Percentiles rank a stretch among this genome's conserved stretches.
Conservation (phyloP, 2,113 vertebrate species). For the Parus major region DNA sequence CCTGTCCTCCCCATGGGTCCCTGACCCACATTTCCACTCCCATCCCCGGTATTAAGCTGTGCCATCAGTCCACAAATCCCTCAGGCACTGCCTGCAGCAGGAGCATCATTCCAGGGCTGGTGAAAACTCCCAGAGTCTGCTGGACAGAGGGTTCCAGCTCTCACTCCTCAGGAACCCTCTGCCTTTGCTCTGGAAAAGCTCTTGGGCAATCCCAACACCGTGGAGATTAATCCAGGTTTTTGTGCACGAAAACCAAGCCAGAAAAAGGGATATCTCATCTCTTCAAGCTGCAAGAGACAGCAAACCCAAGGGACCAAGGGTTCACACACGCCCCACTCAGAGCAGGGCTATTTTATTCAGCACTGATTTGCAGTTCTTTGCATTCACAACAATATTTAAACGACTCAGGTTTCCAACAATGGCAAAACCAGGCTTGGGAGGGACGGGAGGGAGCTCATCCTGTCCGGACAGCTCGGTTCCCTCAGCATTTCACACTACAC, state of each 20-base stretch:
- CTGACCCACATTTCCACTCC: background rate
- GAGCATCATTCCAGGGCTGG: background rate
- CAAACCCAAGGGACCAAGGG: background rate
- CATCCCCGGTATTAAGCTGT: rapidly evolving
- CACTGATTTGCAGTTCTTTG: background rate
- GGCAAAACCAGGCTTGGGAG: background rate
- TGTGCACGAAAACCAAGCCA: background rate
- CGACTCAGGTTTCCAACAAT: rapidly evolving
- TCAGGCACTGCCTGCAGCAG: background rate
- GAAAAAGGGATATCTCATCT: background rate
- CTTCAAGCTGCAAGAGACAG: background rate
- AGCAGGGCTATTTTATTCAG: background rate
- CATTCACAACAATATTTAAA: background rate
- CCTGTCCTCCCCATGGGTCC: background rate
- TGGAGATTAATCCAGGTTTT: background rate
- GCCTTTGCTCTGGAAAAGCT: background rate
- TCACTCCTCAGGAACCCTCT: background rate
- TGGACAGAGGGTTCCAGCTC: background rate
- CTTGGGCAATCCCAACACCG: background rate
- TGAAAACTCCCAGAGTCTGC: background rate
- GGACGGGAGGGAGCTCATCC: background rate
- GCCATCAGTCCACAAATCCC: rapidly evolving
- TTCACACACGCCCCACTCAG: background rate
- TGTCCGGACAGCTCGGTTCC: background rate
- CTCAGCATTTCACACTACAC: background rate